These are phyloP conservation scores for Ganaspis sp. DNA, from an alignment of 1,140 invertebrate species.

Conservation along the genomic window DNA sequence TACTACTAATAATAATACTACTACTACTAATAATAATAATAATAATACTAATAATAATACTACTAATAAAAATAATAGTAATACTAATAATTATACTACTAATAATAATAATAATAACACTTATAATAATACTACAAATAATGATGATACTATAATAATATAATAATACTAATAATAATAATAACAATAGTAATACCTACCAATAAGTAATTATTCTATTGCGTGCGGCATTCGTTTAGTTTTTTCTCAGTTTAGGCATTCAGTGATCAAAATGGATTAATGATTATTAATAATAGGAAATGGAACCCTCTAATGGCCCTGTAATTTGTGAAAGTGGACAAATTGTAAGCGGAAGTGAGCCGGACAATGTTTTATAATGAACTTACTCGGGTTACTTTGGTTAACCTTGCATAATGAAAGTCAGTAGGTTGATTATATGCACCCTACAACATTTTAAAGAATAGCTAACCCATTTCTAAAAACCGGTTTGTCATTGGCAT, in stretches of 20 bases:
- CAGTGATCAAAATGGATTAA: neutral
- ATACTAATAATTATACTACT: too few relatives aligned
- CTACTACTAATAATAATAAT: too few relatives aligned
- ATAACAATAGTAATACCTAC: too few relatives aligned
- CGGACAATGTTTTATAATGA: neutral
- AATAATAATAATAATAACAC: too few relatives aligned
- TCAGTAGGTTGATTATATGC: slow-evolving; percentile 9
- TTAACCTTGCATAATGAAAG: slow-evolving; percentile 6
- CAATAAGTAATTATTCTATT: too few relatives aligned
- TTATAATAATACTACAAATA: too few relatives aligned
- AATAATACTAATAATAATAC: too few relatives aligned
- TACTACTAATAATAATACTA: too few relatives aligned
- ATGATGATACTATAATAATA: too few relatives aligned
- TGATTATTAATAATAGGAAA: neutral
- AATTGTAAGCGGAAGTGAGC: slow-evolving; percentile 35
- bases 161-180: too few relatives aligned
- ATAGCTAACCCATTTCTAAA: slow-evolving; percentile 55
- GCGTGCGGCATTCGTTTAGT: neutral
- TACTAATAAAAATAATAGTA: too few relatives aligned
- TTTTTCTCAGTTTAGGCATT: neutral
- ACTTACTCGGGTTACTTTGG: neutral
- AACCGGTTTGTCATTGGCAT: slow-evolving; percentile 56
- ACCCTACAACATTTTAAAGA: neutral
- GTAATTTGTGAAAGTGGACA: slow-evolving; percentile 36
- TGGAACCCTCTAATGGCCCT: neutral